Conservation (phyloP, 2,888 invertebrate species). For the Trichacis sp. region DNA sequence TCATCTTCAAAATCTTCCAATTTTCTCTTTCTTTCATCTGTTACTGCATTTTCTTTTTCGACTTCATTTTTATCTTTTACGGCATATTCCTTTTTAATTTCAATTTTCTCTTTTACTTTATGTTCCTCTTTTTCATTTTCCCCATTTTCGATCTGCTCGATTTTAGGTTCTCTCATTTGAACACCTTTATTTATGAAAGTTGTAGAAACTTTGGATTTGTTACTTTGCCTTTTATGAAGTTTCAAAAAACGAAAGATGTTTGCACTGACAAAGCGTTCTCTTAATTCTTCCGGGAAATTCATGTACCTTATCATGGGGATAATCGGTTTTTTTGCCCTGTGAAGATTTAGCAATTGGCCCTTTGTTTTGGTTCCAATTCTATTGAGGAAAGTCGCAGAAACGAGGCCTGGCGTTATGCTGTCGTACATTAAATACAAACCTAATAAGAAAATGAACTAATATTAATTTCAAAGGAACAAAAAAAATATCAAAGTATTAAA, state of each 20-base stretch:
- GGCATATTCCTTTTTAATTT: too few relatives aligned
- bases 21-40: background rate
- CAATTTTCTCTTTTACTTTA: too few relatives aligned
- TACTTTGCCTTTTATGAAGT: conserved; percentile 79
- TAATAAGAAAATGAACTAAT: too few relatives aligned
- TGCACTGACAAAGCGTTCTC: conserved; percentile 78
- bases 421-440: conserved; percentile 91
- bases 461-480: too few relatives aligned
- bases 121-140: too few relatives aligned
- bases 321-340: conserved; percentile 85
- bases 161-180: too few relatives aligned
- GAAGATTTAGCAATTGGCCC: conserved; percentile 80
- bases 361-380: conserved; percentile 77
- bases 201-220: too few relatives aligned
- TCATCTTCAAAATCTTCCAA: background rate
- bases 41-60: background rate
- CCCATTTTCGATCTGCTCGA: too few relatives aligned
- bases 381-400: conserved; percentile 86
- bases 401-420: conserved; percentile 86
- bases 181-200: too few relatives aligned
- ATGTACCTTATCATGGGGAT: conserved; percentile 83
- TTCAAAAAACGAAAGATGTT: conserved; percentile 82
- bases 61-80: too few relatives aligned
- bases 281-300: conserved; percentile 81
- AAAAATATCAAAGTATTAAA: too few relatives aligned